Percentiles rank a stretch among this genome's conserved stretches.
These are phyloP conservation scores for Hermetia illucens DNA, from an alignment of 1,140 invertebrate genomes.

Conservation along the genomic window DNA sequence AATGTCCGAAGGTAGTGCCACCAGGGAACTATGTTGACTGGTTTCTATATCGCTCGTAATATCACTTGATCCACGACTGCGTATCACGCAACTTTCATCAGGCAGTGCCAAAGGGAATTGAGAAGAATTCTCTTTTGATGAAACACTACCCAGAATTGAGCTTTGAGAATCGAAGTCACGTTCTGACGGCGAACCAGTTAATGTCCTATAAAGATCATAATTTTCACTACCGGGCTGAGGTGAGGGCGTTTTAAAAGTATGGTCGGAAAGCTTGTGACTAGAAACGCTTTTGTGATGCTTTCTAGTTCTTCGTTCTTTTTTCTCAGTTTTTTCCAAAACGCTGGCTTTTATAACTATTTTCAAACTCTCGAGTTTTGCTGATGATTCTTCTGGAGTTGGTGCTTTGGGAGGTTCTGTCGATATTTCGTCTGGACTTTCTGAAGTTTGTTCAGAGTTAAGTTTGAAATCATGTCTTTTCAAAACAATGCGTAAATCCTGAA, in stretches of 20 bases:
- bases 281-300: constrained; percentile 6
- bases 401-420: constrained; percentile 34
- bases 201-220: constrained; percentile 35
- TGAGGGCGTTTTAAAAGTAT: constrained; percentile 35
- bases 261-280: not conserved
- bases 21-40: constrained; percentile 27
- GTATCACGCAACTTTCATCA: constrained; percentile 27
- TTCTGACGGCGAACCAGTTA: constrained; percentile 23
- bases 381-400: constrained; percentile 5
- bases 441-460: constrained; percentile 9
- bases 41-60: constrained; percentile 28
- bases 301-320: constrained; percentile 27
- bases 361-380: too few species aligned
- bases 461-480: not conserved
- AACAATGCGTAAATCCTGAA: not conserved
- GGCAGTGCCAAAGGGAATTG: constrained; percentile 16
- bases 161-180: constrained; percentile 29
- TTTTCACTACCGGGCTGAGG: constrained; percentile 34
- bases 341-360: constrained; percentile 29
- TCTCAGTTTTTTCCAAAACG: constrained; percentile 17
- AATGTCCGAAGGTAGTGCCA: constrained; percentile 28
- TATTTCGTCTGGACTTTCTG: constrained; percentile 34
- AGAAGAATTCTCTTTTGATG: constrained; percentile 27
- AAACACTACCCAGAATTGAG: constrained; percentile 28
- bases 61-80: constrained; percentile 26